Percentiles rank a stretch among this genome's conserved stretches.
Evolutionary conservation across 2,113 vertebrate genomes (phyloP).

Genomic region (Thalassarche chlororhynchos): DNA sequence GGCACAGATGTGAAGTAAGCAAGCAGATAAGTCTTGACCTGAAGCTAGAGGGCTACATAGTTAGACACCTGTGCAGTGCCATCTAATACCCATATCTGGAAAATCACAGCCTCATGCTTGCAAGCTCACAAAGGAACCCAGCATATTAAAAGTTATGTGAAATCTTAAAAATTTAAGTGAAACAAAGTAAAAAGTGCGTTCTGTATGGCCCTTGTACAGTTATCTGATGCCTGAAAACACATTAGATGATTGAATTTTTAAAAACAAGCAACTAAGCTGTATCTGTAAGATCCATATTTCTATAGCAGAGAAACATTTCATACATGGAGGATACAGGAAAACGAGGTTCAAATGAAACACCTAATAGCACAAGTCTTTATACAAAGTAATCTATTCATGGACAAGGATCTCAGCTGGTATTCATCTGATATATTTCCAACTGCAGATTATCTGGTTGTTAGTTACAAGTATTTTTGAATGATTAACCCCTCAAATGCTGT

Average conservation of each 20-base stretch:
- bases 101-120: not conserved
- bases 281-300: not conserved
- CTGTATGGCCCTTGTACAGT: rapidly evolving
- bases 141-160: not conserved
- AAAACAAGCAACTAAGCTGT: not conserved
- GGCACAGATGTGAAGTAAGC: not conserved
- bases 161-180: not conserved
- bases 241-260: not conserved
- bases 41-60: not conserved
- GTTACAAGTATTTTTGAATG: not conserved
- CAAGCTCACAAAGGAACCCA: not conserved
- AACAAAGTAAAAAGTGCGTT: not conserved
- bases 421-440: not conserved
- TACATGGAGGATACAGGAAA: not conserved
- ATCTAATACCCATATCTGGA: not conserved
- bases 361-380: not conserved
- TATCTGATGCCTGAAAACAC: not conserved
- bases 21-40: not conserved
- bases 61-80: not conserved
- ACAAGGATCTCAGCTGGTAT: not conserved
- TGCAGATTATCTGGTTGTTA: not conserved
- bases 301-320: not conserved
- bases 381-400: not conserved
- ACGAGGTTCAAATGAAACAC: not conserved
- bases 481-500: not conserved